Evolutionary conservation across 2,888 invertebrate genomes (phyloP).

Genomic region (Podabrus alpinus): DNA sequence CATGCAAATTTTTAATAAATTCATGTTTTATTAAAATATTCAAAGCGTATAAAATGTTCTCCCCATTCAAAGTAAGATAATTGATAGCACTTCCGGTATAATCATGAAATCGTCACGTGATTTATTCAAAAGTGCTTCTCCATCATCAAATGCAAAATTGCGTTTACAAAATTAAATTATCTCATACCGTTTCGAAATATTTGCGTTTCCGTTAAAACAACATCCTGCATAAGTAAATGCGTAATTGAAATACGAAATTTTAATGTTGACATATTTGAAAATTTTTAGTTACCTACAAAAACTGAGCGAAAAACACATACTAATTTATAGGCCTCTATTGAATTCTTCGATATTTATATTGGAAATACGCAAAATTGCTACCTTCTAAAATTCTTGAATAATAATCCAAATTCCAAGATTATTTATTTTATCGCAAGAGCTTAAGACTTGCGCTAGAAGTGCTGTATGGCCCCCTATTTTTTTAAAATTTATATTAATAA

Average conservation of each 20-base stretch:
- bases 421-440: too few species aligned
- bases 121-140: constrained; percentile 5
- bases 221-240: constrained; percentile 4
- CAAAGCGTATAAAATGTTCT: constrained; percentile 5
- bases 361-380: background rate
- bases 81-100: constrained; percentile 5
- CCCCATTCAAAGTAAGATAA: constrained; percentile 5
- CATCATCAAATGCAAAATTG: constrained; percentile 5
- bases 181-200: constrained; percentile 4
- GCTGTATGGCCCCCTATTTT: too few species aligned
- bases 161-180: constrained; percentile 5
- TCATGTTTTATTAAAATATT: constrained; percentile 5
- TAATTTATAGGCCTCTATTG: background rate
- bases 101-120: constrained; percentile 4
- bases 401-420: too few species aligned
- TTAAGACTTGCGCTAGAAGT: too few species aligned
- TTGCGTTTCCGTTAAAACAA: constrained; percentile 5
- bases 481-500: too few species aligned
- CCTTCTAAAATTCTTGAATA: too few species aligned
- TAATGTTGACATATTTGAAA: constrained; percentile 3
- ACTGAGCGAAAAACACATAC: background rate
- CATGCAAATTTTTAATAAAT: constrained; percentile 2
- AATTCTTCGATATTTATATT: background rate
- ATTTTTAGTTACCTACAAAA: constrained; percentile 1
- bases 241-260: constrained; percentile 5